A percentile compares a stretch with the other conserved stretches of the same genome.
Conservation (phyloP, 2,888 invertebrate species). For the Elaeidobius kamerunicus region DNA sequence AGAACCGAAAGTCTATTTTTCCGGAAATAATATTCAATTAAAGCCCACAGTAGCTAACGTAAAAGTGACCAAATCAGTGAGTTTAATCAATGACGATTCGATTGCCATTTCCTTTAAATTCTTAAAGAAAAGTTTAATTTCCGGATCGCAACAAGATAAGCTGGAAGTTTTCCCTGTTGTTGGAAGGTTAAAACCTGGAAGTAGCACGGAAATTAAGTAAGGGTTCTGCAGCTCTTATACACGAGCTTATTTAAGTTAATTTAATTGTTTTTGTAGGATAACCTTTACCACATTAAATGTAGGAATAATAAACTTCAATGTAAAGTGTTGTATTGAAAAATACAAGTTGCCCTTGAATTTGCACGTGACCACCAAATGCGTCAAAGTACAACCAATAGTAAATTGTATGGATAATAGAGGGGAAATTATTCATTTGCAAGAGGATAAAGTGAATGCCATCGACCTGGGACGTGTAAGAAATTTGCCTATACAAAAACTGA, state of each 20-base stretch:
- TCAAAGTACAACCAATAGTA: conserved; percentile 54
- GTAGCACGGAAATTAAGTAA: conserved; percentile 56
- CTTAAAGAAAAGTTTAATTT: conserved; percentile 54
- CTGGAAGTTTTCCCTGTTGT: conserved; percentile 53
- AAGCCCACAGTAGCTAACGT: conserved; percentile 61
- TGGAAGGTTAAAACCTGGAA: conserved; percentile 52
- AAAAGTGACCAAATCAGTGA: conserved; percentile 49
- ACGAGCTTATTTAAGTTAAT: not conserved
- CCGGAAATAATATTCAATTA: conserved; percentile 58
- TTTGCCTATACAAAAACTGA: not conserved
- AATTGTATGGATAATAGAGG: conserved; percentile 45
- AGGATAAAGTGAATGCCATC: conserved; percentile 44
- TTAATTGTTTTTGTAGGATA: conserved; percentile 48
- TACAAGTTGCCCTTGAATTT: conserved; percentile 54
- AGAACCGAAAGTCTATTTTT: conserved; percentile 62
- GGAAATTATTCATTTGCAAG: conserved; percentile 36
- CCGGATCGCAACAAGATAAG: conserved; percentile 55
- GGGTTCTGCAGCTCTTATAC: conserved; percentile 14
- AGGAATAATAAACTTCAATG: conserved; percentile 56
- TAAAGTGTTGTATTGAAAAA: conserved; percentile 56
- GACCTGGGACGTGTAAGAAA: conserved; percentile 47
- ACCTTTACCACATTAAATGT: conserved; percentile 55
- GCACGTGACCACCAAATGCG: conserved; percentile 54
- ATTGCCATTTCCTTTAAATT: conserved; percentile 54
- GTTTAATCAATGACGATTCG: conserved; percentile 56